Evolutionary conservation across 2,797 vertebrate species (phyloP).

Genomic region (Chelonia mydas): DNA sequence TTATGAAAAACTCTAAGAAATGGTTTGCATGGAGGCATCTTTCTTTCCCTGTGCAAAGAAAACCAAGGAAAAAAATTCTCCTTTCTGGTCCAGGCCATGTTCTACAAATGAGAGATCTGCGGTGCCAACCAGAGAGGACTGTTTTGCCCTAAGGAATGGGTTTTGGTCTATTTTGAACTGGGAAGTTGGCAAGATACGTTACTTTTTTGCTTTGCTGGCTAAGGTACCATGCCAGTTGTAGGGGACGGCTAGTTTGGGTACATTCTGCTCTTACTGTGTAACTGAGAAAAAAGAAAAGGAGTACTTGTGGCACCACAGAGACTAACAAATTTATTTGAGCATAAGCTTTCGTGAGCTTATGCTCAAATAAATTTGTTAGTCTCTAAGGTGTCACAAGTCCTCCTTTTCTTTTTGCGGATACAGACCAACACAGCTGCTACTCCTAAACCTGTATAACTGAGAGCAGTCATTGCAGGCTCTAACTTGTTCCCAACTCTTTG

Average conservation of each 20-base stretch:
- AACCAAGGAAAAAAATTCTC: background rate
- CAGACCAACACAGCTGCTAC: too few relatives aligned
- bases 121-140: background rate
- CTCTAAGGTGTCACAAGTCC: too few relatives aligned
- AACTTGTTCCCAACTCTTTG: background rate
- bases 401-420: too few relatives aligned
- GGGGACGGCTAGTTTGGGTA: background rate
- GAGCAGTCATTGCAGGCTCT: background rate
- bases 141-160: background rate
- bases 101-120: background rate
- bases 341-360: too few relatives aligned
- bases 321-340: too few relatives aligned
- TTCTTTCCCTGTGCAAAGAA: background rate
- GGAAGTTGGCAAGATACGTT: background rate
- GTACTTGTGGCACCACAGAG: too few relatives aligned
- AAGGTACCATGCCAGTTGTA: background rate
- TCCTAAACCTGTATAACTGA: too few relatives aligned
- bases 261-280: background rate
- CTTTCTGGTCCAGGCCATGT: background rate
- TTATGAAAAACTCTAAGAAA: background rate
- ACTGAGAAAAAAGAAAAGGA: too few relatives aligned
- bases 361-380: too few relatives aligned
- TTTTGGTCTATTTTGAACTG: background rate
- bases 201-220: too few relatives aligned
- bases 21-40: background rate